Base-by-base conservation (phyloP, 2,888 invertebrate species). In the Xanthostigma xanthostigma region DNA sequence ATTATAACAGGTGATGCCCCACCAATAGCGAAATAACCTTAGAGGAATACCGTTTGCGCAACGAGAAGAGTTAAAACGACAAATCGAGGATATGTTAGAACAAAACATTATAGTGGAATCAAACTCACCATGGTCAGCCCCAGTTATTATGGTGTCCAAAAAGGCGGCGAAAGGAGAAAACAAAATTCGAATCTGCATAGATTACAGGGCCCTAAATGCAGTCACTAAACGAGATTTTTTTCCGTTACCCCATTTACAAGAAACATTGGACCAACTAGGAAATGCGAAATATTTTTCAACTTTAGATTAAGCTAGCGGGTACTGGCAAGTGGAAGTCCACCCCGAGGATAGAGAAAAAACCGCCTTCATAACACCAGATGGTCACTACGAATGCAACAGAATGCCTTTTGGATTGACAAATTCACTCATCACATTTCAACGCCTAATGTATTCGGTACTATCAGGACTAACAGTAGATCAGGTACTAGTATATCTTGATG, bases 121-220 rank as follows among this genome's bases (percentile, higher is more conserved):
- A 2, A 52, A 48, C 5, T 58, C 57, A 14, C 62, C 64, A 0
- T 67, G 61, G 60, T 54, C 59, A 6, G 54, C 59, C 1, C 64
- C 63, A 0, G 54, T 64, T 5, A 60, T 64, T 3, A 41, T 66
- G 1, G 62, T 63, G 2, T 53, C 54, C 14, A 67, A 65, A 53
- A 62, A 61, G 48, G 55, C 59, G 10, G 53, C 52, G 10, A 52
- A 53, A n/a, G 53, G 52, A 3, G 51, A 45, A 17, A 34, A 37
- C 1, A 53, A 54, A 46, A 56, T 46, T 38, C 36, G 60, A 41
- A 51, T 61, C 10, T 51, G 55, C 39, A 55, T 58, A 5, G 61
- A 61, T 42, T 63, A 53, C 45, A 49, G 60, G 3, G 50, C 47
- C 12, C 40, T 63, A 8, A 64, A 64, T 42, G 50, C 53, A 9